Conservation (phyloP, 2,888 invertebrate species). For the Coecobrya sp. region DNA sequence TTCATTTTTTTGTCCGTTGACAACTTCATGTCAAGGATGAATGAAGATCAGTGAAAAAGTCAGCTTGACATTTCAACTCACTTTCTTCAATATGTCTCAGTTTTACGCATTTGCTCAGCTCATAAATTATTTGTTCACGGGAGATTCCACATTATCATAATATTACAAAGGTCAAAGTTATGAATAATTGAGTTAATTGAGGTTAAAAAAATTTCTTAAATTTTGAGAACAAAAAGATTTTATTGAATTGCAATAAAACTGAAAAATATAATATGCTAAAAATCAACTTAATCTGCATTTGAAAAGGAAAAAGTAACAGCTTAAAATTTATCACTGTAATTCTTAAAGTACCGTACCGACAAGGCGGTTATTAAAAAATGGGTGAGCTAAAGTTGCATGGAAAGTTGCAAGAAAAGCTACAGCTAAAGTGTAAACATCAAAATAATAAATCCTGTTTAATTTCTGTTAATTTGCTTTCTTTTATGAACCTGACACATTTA, state of each 20-base stretch:
- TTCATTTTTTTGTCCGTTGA: conserved; percentile 55
- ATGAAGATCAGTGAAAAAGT: background rate
- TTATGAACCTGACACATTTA: conserved; percentile 71
- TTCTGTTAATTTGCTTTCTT: conserved; percentile 72
- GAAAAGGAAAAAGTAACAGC: background rate
- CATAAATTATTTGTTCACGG: conserved; percentile 31
- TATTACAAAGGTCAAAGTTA: conserved; percentile 63
- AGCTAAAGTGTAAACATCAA: background rate
- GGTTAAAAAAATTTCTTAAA: conserved; percentile 53
- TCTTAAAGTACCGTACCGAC: background rate
- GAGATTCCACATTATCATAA: background rate
- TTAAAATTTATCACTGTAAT: conserved; percentile 21
- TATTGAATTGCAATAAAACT: conserved; percentile 54
- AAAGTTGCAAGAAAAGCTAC: conserved; percentile 25
- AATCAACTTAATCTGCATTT: conserved; percentile 1
- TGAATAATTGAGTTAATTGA: conserved; percentile 54
- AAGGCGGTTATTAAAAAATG: background rate
- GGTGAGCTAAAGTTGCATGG: conserved; percentile 27
- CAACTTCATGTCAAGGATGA: conserved; percentile 41
- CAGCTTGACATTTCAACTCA: conserved; percentile 60
- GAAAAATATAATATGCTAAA: background rate
- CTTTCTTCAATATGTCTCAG: conserved; percentile 47
- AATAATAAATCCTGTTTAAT: conserved; percentile 72
- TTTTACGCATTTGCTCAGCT: background rate
- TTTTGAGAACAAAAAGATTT: conserved; percentile 26